Conservation (phyloP, 2,113 vertebrate species). For the Gallinago jamesoni region DNA sequence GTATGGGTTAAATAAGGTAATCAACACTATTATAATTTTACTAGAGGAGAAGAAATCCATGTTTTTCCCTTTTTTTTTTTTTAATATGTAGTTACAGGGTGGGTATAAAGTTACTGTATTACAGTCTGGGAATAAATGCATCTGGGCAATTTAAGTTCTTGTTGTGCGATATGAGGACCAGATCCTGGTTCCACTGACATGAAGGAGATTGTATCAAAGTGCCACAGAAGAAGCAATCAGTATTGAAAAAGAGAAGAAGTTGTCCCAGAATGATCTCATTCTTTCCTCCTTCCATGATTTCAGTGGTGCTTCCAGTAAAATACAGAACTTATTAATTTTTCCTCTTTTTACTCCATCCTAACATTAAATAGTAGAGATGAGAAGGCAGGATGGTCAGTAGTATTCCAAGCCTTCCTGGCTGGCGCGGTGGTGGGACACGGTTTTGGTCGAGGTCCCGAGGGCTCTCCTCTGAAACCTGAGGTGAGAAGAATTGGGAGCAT, state of each 20-base stretch:
- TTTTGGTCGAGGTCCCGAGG: not conserved
- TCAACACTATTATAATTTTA: constrained; percentile 10
- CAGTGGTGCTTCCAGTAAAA: not conserved
- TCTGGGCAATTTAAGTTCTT: constrained; percentile 1
- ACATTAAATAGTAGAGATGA: not conserved
- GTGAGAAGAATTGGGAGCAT: not conserved
- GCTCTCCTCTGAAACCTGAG: not conserved
- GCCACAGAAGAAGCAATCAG: not conserved
- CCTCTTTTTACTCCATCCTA: not conserved
- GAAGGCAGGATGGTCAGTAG: constrained; percentile 65
- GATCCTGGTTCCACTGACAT: not conserved
- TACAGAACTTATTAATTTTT: not conserved
- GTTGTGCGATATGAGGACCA: not conserved
- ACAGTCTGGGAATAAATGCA: constrained; percentile 6
- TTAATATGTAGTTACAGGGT: not conserved
- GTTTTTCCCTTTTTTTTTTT: not conserved
- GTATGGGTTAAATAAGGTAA: constrained; percentile 46
- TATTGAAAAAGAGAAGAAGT: not conserved
- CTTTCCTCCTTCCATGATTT: not conserved
- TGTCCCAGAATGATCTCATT: not conserved
- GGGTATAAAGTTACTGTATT: constrained; percentile 35
- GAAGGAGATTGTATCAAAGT: not conserved
- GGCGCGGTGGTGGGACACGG: not conserved
- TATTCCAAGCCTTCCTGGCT: not conserved
- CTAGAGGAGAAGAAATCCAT: constrained; percentile 9